A percentile compares a stretch with the other conserved stretches of the same genome.
phyloP scores from a whole-genome alignment of 2,113 vertebrate species.

The Marcusenius ussheri region DNA sequence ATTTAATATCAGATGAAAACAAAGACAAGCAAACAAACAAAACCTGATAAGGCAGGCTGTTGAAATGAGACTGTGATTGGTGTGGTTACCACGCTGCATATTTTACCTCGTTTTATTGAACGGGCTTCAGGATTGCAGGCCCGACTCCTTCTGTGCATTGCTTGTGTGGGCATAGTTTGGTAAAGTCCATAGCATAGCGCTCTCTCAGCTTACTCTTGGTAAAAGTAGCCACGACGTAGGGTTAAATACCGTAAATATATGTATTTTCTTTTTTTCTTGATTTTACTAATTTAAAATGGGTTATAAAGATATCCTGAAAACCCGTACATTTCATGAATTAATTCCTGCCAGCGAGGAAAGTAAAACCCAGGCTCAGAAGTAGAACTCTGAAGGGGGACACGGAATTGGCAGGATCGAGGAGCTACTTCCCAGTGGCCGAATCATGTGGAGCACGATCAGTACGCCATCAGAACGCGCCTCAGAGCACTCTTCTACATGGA shows the following conservation, averaged over 20 bases:
- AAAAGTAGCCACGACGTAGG: too few species aligned
- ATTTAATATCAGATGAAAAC: neutral
- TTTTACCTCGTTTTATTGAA: neutral
- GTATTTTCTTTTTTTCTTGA: neutral
- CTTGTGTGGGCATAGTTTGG: neutral
- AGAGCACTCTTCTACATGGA: neutral
- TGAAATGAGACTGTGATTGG: neutral
- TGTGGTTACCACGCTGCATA: neutral
- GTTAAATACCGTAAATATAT: too few species aligned
- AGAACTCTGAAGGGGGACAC: neutral
- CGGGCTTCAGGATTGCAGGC: too few species aligned
- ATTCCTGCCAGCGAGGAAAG: neutral
- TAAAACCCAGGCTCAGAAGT: neutral
- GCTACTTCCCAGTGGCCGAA: neutral
- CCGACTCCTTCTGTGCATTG: neutral
- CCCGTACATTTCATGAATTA: neutral
- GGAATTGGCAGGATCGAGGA: neutral
- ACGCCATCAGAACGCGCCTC: neutral
- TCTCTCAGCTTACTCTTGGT: neutral
- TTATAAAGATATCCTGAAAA: neutral
- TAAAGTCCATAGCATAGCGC: neutral
- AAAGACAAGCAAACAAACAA: neutral
- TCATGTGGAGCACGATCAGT: neutral
- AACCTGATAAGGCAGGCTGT: neutral
- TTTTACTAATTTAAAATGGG: neutral